Evolutionary conservation across 2,888 invertebrate genomes (phyloP).

Genomic region (Penaeus monodon): DNA sequence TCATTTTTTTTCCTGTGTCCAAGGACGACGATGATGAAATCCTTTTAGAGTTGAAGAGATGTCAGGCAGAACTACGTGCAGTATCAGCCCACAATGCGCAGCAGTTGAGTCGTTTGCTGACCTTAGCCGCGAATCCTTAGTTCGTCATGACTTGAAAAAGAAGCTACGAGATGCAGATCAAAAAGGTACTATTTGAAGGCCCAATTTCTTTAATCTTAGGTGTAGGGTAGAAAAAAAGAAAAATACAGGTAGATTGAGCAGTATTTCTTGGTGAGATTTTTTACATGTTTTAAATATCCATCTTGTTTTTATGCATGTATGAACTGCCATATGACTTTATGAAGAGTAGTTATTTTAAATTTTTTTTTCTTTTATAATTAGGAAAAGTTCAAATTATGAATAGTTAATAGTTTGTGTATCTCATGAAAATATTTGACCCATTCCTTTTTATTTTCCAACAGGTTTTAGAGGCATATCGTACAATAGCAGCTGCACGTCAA

Average conservation of each 20-base stretch:
- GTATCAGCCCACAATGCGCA: slow-evolving; percentile 79
- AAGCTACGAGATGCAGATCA: slow-evolving; percentile 74
- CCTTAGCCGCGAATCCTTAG: slow-evolving; percentile 84
- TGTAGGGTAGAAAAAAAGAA: not conserved
- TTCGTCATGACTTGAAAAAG: slow-evolving; percentile 81
- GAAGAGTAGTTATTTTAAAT: too few species aligned
- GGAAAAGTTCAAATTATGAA: too few species aligned
- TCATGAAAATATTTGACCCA: too few species aligned
- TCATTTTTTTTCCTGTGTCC: not conserved
- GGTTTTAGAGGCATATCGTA: slow-evolving; percentile 86
- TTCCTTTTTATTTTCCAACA: slow-evolving; percentile 67
- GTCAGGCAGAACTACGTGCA: slow-evolving; percentile 63
- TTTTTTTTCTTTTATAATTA: too few species aligned
- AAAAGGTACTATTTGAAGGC: slow-evolving; percentile 39
- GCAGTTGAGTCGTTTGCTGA: slow-evolving; percentile 79
- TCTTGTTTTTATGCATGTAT: too few species aligned
- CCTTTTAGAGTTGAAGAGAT: slow-evolving; percentile 61
- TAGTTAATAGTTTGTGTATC: too few species aligned
- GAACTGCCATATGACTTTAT: too few species aligned
- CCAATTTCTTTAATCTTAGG: not conserved
- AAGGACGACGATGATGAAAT: slow-evolving; percentile 64
- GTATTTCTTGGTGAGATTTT: too few species aligned
- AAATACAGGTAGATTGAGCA: too few species aligned
- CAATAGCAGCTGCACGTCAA: slow-evolving; percentile 82
- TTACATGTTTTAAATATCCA: too few species aligned